Base-by-base conservation (phyloP, 2,888 invertebrate species). In the Sialis fuliginosa region DNA sequence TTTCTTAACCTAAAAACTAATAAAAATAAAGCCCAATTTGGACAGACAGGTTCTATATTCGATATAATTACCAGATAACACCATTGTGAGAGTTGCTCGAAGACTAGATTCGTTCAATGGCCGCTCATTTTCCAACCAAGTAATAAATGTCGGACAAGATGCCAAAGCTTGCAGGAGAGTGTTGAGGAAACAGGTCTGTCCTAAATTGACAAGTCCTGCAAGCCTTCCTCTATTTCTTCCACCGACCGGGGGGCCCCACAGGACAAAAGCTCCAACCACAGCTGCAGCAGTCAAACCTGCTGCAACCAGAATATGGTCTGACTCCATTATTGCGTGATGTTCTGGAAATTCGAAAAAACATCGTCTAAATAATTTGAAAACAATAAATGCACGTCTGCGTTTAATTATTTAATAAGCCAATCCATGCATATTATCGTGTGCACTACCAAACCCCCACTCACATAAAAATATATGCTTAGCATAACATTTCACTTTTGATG, bases 171-270 rank as follows among this genome's bases (percentile, higher is more conserved):
- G 95, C 31, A 95, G 69, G 42, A 93, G 68, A 0, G 92, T 86
- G 67, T 95, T 95, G 47, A 95, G 68, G 62, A 93, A 95, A 64
- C 95, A 95, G 1, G 92, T 91, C 54, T 87, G 81, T 39, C 93
- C 93, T 52, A 92, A 72, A 68, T 95, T 95, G 54, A 85, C 83
- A 35, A 95, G 71, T 6, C 93, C 95, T 31, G 84, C 79, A 46
- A 88, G 75, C 61, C 84, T 79, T 22, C 87, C 88, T 56, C 77
- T 57, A 13, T 63, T 58, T 39, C 60, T 57, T 6, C 59, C 60
- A 55, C 78, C 74, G 6, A 71, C 69, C 1, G 77, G 74, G 30
- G 82, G 82, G 48, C 82, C 81, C 86, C 86, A 88, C 55, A 88
- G 73, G 37, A 88, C 83, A 60, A 87, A 87, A 6, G 84, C 83